Evolutionary conservation across 2,113 vertebrate species (phyloP).

Genomic region (Carlito syrichta): DNA sequence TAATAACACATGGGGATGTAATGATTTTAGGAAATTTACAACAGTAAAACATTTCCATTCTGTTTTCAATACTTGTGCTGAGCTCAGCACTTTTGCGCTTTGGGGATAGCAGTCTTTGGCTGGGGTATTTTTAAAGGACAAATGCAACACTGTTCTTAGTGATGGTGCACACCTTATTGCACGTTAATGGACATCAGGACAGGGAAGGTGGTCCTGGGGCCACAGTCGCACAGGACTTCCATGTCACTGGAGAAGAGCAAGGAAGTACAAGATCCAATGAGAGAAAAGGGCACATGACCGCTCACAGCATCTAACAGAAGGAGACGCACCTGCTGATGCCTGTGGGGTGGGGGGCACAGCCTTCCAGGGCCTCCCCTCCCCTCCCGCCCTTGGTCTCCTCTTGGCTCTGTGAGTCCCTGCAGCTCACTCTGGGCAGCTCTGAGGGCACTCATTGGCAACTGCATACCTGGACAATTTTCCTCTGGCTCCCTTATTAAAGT

Average conservation of each 20-base stretch:
- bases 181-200: not conserved
- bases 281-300: not conserved
- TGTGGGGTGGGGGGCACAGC: too few relatives aligned
- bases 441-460: not conserved
- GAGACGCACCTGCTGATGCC: not conserved
- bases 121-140: not conserved
- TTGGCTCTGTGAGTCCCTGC: not conserved
- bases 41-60: not conserved
- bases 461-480: not conserved
- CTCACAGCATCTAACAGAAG: too few relatives aligned
- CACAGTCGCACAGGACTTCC: not conserved
- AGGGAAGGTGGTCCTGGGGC: not conserved
- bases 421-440: not conserved
- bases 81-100: not conserved
- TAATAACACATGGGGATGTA: not conserved
- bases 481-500: slow-evolving; percentile 19
- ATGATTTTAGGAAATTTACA: not conserved
- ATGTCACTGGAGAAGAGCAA: not conserved
- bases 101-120: not conserved
- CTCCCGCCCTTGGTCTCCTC: not conserved
- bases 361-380: too few relatives aligned
- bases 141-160: not conserved
- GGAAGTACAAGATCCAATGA: not conserved
- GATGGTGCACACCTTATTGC: not conserved
- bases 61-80: slow-evolving; percentile 4